Conservation (phyloP, 2,113 vertebrate species). For the Vireo altiloquus region DNA sequence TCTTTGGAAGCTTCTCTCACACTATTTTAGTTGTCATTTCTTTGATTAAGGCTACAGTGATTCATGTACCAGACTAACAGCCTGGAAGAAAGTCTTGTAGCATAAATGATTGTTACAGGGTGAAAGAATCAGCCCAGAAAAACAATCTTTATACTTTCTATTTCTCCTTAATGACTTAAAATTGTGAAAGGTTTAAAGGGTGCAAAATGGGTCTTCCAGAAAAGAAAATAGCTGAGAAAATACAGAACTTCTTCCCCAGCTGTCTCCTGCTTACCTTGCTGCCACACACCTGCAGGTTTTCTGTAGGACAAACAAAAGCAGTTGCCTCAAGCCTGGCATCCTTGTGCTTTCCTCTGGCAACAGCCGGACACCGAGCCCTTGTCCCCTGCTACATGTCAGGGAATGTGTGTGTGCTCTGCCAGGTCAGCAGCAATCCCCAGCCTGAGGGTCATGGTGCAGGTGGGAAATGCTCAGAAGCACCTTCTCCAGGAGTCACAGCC, state of each 20-base stretch:
- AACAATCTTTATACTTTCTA: background rate
- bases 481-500: background rate
- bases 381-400: rapidly evolving
- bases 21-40: background rate
- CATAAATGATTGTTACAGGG: background rate
- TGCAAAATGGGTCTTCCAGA: background rate
- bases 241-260: background rate
- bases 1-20: background rate
- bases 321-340: background rate
- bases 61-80: background rate
- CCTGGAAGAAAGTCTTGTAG: background rate
- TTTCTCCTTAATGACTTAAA: background rate
- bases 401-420: rapidly evolving
- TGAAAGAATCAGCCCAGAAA: background rate
- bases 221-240: background rate
- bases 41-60: background rate
- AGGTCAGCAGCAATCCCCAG: background rate
- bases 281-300: background rate
- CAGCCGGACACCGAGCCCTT: rapidly evolving
- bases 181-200: background rate
- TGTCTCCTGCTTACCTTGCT: background rate
- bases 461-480: background rate
- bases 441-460: background rate
- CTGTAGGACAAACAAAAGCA: background rate
- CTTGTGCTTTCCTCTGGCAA: background rate